Conservation (phyloP, 2,113 vertebrate species). For the Crotalus helleri region DNA sequence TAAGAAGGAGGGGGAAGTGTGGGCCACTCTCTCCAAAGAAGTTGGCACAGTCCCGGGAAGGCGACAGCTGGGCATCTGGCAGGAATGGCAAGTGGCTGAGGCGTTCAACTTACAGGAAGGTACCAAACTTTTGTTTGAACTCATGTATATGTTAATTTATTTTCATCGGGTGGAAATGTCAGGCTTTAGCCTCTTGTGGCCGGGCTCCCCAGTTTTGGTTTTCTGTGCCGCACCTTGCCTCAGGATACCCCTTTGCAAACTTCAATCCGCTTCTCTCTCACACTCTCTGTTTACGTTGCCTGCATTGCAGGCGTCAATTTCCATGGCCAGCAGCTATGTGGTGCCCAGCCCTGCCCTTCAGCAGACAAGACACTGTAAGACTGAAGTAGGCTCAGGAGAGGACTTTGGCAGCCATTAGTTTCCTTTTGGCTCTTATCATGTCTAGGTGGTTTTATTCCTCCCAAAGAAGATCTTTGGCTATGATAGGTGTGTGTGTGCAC, state of each 20-base stretch:
- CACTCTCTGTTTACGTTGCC: neutral
- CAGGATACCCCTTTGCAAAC: neutral
- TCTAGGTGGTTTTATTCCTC: neutral
- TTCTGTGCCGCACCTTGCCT: neutral
- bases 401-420: neutral
- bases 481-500: no score
- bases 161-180: neutral
- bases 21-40: neutral
- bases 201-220: no score
- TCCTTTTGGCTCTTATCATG: neutral
- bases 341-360: neutral
- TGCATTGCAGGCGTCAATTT: neutral
- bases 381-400: neutral
- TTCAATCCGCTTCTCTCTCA: neutral
- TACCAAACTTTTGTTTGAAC: neutral
- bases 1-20: no score
- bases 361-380: neutral
- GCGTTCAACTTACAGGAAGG: neutral
- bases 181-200: neutral
- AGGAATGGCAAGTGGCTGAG: neutral
- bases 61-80: neutral
- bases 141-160: neutral
- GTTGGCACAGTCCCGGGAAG: neutral
- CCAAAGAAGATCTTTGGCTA: neutral
- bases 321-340: neutral